Evolutionary conservation across 2,797 vertebrate genomes (phyloP), one percentile per base, ranked within the genome.

Genomic region (Mallotus villosus): DNA sequence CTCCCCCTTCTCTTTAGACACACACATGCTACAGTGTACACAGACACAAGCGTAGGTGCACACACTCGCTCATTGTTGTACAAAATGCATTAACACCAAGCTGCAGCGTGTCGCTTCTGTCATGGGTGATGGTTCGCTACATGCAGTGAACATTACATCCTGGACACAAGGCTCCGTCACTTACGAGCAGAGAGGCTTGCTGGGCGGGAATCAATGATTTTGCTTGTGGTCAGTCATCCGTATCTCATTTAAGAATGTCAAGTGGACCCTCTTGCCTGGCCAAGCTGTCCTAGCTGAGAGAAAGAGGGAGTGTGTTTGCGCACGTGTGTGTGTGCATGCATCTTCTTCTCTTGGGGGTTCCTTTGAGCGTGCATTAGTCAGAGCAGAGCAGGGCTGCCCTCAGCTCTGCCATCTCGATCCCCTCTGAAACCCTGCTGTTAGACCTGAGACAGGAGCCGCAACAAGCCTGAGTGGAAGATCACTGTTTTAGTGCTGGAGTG

Each of bases 281-380:
- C 60, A 68, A 73, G 63, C 69, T 68, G 27, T 79, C 71, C 65
- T 76, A 49, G 57, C 37, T 60, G 14, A 62, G 77, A 71, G 73
- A 63, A 59, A 58, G 61, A 80, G 75, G 2, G 25, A 25, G 6
- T 70, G 65, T 73, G 77, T 67, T 37, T 62, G 34, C 19, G 27
- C 58, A 7, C 27, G 5, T 29, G 41, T n/a, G 32, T 65, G 32
- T 66, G 34, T 71, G 53, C 17, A 19, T 49, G 22, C 9, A 32
- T 63, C 37, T 58, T 21, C 61, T 79, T 66, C 74, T 74, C 73
- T 22, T 16, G 25, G 73, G 81, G 75, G 75, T 81, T 84, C 80
- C 81, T 62, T 67, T 78, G 77, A 82, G 76, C 80, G 85, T 78
- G 76, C 77, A 82, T 88, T 85, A 81, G 77, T 86, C 80, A 74